Percentiles rank a stretch among this genome's conserved stretches.
These are phyloP conservation scores for Auanema freiburgensis DNA, from an alignment of 2,888 invertebrate species.

Conservation along the genomic window DNA sequence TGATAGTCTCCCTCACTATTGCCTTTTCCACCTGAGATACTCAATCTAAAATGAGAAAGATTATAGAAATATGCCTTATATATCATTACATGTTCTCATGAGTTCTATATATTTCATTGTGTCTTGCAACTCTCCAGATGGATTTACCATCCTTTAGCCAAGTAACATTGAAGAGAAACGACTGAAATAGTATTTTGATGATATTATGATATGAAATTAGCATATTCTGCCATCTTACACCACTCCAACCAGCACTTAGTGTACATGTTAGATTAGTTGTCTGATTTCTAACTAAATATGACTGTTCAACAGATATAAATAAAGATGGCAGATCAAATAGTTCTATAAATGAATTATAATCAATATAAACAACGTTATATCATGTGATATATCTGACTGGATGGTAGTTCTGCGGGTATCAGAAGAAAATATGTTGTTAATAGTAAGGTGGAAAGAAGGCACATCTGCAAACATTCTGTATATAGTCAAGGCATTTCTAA, in stretches of 20 bases:
- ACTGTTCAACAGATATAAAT: slow-evolving; percentile 35
- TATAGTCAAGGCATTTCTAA: not conserved
- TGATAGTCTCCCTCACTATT: slow-evolving; percentile 56
- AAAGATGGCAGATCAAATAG: slow-evolving; percentile 47
- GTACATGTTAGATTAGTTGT: slow-evolving; percentile 41
- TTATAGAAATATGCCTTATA: not conserved
- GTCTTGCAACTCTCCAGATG: slow-evolving; percentile 18
- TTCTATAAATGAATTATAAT: slow-evolving; percentile 27
- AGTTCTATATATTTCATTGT: slow-evolving; percentile 8
- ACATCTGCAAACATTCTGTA: not conserved
- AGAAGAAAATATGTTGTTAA: not conserved
- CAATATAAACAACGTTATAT: slow-evolving; percentile 8
- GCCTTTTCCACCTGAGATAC: slow-evolving; percentile 29
- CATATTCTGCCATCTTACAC: slow-evolving; percentile 6
- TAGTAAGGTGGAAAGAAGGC: not conserved
- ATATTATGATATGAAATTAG: not conserved
- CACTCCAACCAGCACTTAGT: slow-evolving; percentile 39
- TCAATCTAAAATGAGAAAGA: slow-evolving; percentile 31
- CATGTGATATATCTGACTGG: slow-evolving; percentile 10
- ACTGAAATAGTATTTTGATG: slow-evolving; percentile 12
- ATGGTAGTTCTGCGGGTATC: slow-evolving; percentile 6
- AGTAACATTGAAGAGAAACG: slow-evolving; percentile 23
- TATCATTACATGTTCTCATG: slow-evolving; percentile 3
- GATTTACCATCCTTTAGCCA: slow-evolving; percentile 53
- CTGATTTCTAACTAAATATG: slow-evolving; percentile 32